A percentile compares a stretch with the other conserved stretches of the same genome.
Conservation (phyloP, 1,140 invertebrate genomes). For the Dreissena rostriformis region DNA sequence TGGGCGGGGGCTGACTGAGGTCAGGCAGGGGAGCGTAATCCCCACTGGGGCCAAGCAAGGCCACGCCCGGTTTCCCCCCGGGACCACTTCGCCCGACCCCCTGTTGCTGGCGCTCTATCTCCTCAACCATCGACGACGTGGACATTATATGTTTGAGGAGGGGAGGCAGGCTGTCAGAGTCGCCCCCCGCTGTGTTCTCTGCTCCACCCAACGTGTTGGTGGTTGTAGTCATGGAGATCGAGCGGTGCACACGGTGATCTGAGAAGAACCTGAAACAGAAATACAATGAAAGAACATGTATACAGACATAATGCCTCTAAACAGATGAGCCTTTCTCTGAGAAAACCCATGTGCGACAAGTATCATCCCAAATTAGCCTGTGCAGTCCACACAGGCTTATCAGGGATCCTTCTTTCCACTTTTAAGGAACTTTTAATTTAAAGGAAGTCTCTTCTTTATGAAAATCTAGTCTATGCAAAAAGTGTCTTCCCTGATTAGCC, state of each 20-base stretch:
- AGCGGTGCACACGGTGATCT: neutral
- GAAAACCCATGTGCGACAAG: too few relatives aligned
- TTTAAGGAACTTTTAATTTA: too few relatives aligned
- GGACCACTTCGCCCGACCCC: neutral
- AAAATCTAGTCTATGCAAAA: too few relatives aligned
- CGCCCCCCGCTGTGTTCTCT: neutral
- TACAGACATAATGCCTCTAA: too few relatives aligned
- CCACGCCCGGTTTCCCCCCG: neutral
- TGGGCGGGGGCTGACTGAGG: slow-evolving; percentile 15
- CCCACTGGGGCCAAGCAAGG: neutral
- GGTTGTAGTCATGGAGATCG: neutral
- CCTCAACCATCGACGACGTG: slow-evolving; percentile 91
- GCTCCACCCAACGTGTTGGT: neutral
- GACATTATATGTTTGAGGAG: slow-evolving; percentile 90
- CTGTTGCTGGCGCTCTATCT: slow-evolving; percentile 93
- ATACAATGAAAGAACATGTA: neutral
- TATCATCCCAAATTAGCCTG: too few relatives aligned
- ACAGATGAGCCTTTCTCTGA: too few relatives aligned
- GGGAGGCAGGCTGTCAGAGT: slow-evolving; percentile 89
- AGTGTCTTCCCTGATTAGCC: too few relatives aligned
- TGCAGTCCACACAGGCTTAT: too few relatives aligned
- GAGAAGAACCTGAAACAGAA: slow-evolving; percentile 40
- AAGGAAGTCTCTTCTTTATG: too few relatives aligned
- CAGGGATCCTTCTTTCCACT: too few relatives aligned
- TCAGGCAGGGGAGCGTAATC: slow-evolving; percentile 20